Conservation (phyloP, 2,888 invertebrate genomes). For the Epistrophella euchroma region DNA sequence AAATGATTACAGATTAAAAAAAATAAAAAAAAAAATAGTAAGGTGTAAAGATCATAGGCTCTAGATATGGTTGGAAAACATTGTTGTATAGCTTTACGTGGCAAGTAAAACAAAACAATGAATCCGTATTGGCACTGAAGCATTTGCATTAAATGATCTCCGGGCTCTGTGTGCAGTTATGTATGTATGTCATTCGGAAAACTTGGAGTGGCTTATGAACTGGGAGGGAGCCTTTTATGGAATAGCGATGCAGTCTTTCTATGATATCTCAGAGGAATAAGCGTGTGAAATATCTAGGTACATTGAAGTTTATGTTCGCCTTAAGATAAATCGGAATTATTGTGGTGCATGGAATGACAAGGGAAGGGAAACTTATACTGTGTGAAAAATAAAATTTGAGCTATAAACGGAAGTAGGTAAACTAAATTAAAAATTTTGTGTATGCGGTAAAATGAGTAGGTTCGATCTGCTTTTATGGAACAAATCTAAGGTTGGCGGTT, state of each 20-base stretch:
- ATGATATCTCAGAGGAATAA: constrained; percentile 30
- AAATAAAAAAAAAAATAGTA: constrained; percentile 9
- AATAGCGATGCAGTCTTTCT: constrained; percentile 35
- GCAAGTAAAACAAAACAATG: constrained; percentile 36
- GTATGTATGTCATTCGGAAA: neutral
- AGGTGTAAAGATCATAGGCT: constrained; percentile 4
- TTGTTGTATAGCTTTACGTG: constrained; percentile 20
- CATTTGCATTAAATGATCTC: constrained; percentile 35
- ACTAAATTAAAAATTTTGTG: too few relatives aligned
- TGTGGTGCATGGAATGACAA: neutral
- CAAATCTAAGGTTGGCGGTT: too few relatives aligned
- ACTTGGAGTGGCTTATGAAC: constrained; percentile 5
- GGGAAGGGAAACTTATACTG: neutral
- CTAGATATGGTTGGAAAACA: neutral
- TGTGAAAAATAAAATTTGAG: neutral
- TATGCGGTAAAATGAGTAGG: too few relatives aligned
- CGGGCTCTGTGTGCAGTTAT: constrained; percentile 2
- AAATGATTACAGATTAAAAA: constrained; percentile 42
- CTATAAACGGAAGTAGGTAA: too few relatives aligned
- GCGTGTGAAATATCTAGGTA: constrained; percentile 25
- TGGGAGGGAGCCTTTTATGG: constrained; percentile 41
- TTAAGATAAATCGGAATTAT: neutral
- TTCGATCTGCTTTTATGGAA: too few relatives aligned
- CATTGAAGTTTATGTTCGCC: constrained; percentile 17
- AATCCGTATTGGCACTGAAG: neutral